Conservation (phyloP, 2,113 vertebrate genomes). For the Poecile atricapillus region DNA sequence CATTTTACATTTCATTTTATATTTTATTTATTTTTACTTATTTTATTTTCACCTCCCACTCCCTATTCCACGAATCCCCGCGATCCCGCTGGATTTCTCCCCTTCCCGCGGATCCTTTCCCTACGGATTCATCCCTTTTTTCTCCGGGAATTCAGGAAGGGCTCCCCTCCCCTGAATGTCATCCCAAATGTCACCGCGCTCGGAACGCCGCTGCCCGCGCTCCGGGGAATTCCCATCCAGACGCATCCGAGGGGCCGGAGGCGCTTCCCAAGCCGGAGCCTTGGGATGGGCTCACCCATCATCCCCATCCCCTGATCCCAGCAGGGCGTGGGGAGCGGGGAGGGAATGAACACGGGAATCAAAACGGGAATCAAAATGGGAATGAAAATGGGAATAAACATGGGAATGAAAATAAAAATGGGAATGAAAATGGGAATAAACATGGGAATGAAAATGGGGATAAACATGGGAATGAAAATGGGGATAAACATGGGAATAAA, state of each 20-base stretch:
- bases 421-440: too few relatives aligned
- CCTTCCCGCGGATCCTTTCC: rapidly evolving
- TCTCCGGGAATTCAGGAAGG: not conserved
- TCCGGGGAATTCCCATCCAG: not conserved
- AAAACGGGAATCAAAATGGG: too few relatives aligned
- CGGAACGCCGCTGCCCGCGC: rapidly evolving
- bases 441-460: too few relatives aligned
- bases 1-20: too few relatives aligned
- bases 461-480: too few relatives aligned
- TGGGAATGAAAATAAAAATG: too few relatives aligned
- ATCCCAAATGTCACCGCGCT: not conserved
- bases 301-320: rapidly evolving
- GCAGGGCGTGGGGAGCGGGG: rapidly evolving
- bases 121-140: not conserved
- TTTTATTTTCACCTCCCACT: not conserved
- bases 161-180: not conserved
- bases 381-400: too few relatives aligned
- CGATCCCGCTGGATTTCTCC: not conserved
- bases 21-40: not conserved
- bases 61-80: rapidly evolving
- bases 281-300: not conserved
- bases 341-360: too few relatives aligned
- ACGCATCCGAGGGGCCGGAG: not conserved
- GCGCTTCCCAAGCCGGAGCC: not conserved
- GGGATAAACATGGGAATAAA: too few relatives aligned